These are phyloP conservation scores for Polylopha cassiicola DNA, from an alignment of 2,888 invertebrate species.

Conservation along the genomic window DNA sequence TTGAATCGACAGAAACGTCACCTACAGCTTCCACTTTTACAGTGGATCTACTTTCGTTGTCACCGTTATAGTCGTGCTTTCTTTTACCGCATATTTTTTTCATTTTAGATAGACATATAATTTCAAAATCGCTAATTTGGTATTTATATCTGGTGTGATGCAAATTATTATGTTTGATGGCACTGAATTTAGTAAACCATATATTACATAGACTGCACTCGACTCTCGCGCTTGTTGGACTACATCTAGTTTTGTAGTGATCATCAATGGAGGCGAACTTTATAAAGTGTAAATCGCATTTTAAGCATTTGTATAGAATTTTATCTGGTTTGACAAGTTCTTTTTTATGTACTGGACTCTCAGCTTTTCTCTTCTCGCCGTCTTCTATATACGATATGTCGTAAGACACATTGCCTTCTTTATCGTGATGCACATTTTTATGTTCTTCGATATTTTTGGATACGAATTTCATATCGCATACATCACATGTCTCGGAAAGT, in stretches of 20 bases:
- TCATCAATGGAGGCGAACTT: no score
- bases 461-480: slow-evolving; percentile 7
- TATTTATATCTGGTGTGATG: not conserved
- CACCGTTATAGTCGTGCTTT: slow-evolving; percentile 27
- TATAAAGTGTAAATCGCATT: slow-evolving; percentile 7
- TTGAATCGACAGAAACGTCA: slow-evolving; percentile 5
- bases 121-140: no score
- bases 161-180: no score
- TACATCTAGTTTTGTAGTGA: no score
- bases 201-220: no score
- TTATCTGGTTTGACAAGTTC: not conserved
- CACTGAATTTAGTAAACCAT: no score
- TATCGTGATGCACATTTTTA: slow-evolving; percentile 4
- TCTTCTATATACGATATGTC: slow-evolving; percentile 2
- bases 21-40: slow-evolving; percentile 1
- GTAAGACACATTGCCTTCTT: not conserved
- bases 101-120: no score
- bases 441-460: slow-evolving; percentile 10
- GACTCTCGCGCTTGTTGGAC: no score
- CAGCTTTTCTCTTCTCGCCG: not conserved
- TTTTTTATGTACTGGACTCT: not conserved
- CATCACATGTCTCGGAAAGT: slow-evolving; percentile 5
- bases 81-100: no score
- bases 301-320: slow-evolving; percentile 6
- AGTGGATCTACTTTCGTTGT: slow-evolving; percentile 12